Evolutionary conservation across 2,797 vertebrate species (phyloP), one percentile per base, ranked within the genome.

Genomic region (Coilia nasus): DNA sequence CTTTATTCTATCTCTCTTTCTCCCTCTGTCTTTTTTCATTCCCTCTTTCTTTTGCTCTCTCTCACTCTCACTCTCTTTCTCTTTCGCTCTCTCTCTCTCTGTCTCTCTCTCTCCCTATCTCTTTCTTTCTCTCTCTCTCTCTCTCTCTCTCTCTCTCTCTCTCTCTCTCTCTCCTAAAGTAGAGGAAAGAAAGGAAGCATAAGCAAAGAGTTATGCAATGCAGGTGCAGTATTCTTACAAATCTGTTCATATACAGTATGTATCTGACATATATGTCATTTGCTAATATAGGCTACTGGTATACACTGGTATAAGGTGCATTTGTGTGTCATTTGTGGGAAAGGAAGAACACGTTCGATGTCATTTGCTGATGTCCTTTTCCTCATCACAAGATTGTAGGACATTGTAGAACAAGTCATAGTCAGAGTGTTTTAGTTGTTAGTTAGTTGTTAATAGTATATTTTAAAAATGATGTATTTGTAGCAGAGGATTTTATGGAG

Each of bases 121-220:
- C 7, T 54, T 14, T 9, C 14, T 14, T 1, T 54, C 50, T 14
- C 14, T 54, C 7, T 54, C 50, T 54, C 50, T 54, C 9, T 54
- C 7, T 54, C 50, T 54, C 9, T 54, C 50, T 10, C 2, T 14
- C 50, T 54, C 50, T 54, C 50, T 54, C 2, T 41, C 7, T 54
- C 50, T 54, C 50, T 54, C 50, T 14, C 89, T 91, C 93, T 93
- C 92, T 93, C 94, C 44, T 93, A 75, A 88, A 89, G 89, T 89
- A 90, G 91, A 90, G 90, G 91, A 90, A 85, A 17, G 87, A 92
- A 87, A 89, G 89, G 91, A 91, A 93, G 91, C 35, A 78, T 78
- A 78, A 78, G 31, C 71, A 78, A 78, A 44, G 35, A 19, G 71
- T 78, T 78, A 78, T 78, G 71, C 71, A 78, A 78, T 44, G 35